These are phyloP conservation scores for Melanotus villosus DNA, from an alignment of 2,888 invertebrate species.

Conservation along the genomic window DNA sequence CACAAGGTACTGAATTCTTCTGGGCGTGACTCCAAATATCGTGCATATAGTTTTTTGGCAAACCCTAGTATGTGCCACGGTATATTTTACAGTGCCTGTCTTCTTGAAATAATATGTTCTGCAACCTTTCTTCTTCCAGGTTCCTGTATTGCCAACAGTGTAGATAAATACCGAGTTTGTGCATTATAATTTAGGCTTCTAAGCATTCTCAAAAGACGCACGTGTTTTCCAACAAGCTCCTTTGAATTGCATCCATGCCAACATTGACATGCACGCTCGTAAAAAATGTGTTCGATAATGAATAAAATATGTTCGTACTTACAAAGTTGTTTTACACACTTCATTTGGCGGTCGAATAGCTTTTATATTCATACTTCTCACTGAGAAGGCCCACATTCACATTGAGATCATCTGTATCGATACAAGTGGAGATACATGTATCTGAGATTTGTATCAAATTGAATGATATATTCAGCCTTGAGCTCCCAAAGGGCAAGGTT, in stretches of 20 bases:
- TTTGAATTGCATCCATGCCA: not conserved
- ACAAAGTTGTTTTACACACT: not conserved
- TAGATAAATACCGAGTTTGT: not conserved
- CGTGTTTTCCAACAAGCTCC: not conserved
- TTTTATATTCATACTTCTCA: not conserved
- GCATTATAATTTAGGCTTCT: not conserved
- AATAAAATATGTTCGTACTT: not conserved
- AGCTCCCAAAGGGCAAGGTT: too few species aligned
- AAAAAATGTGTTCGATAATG: not conserved
- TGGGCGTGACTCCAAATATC: too few species aligned
- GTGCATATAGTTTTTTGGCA: not conserved
- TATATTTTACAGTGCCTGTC: not conserved
- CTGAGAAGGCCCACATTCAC: too few species aligned
- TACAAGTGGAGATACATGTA: too few species aligned
- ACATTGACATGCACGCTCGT: constrained; percentile 1
- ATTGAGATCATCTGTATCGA: too few species aligned
- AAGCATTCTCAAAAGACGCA: not conserved
- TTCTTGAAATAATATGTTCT: constrained; percentile 1
- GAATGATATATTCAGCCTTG: too few species aligned
- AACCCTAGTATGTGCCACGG: not conserved
- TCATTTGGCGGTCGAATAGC: not conserved
- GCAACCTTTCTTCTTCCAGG: not conserved
- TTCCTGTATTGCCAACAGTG: not conserved
- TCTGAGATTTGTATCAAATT: too few species aligned
- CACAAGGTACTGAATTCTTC: too few species aligned